phyloP scores from a whole-genome alignment of 2,797 vertebrate genomes.

The Pseudochirops cupreus region DNA sequence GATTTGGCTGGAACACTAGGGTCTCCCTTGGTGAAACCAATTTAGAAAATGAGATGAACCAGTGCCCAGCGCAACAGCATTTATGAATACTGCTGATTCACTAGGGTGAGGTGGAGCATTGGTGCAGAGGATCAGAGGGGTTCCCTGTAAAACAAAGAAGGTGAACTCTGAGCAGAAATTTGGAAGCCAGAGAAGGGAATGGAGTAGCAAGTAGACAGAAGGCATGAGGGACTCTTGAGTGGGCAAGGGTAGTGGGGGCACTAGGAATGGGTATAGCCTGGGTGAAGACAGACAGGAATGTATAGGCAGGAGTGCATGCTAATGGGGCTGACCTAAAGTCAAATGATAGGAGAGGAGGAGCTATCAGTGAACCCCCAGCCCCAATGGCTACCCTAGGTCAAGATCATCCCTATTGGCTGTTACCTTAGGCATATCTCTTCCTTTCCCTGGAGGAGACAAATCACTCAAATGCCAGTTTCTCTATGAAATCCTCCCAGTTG shows the following conservation, averaged over 20 bases:
- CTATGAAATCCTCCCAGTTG: not conserved
- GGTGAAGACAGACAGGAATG: not conserved
- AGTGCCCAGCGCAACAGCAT: not conserved
- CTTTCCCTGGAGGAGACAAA: not conserved
- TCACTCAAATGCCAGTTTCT: not conserved
- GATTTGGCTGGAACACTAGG: not conserved
- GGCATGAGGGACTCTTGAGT: not conserved
- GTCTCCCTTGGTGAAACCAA: not conserved
- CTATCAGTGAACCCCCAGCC: not conserved
- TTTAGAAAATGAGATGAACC: constrained; percentile 2
- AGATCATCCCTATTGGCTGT: not conserved
- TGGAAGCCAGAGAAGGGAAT: not conserved
- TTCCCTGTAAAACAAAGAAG: not conserved
- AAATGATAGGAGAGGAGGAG: not conserved
- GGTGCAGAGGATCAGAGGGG: not conserved
- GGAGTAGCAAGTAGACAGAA: not conserved
- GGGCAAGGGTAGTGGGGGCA: not conserved
- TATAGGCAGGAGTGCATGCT: not conserved
- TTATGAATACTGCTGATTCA: not conserved
- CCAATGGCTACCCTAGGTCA: not conserved
- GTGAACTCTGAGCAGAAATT: not conserved
- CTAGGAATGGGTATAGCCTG: not conserved
- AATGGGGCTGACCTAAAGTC: not conserved
- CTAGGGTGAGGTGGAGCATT: not conserved
- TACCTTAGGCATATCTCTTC: not conserved